These are phyloP conservation scores for Drosophila macrospina DNA, from an alignment of 2,888 invertebrate species.

Conservation along the genomic window DNA sequence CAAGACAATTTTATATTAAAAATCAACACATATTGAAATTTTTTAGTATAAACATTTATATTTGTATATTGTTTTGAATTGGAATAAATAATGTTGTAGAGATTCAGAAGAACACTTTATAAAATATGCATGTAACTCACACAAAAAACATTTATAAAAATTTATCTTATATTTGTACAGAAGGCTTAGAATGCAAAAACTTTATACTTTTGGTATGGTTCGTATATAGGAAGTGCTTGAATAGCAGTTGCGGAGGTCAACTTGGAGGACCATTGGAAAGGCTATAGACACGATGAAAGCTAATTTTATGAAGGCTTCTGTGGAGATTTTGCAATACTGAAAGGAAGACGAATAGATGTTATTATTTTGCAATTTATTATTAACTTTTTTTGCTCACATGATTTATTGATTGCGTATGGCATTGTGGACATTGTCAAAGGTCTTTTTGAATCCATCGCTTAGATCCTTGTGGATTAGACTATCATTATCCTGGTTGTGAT, in stretches of 20 bases:
- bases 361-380: neutral
- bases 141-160: slow-evolving; percentile 47
- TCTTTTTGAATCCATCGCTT: slow-evolving; percentile 45
- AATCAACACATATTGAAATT: neutral
- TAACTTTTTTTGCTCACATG: neutral
- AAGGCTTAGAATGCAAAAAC: slow-evolving; percentile 40
- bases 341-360: neutral
- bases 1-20: neutral
- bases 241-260: slow-evolving; percentile 13
- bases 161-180: slow-evolving; percentile 49
- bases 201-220: slow-evolving; percentile 10
- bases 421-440: slow-evolving; percentile 52
- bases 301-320: neutral
- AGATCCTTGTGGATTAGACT: slow-evolving; percentile 62
- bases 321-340: slow-evolving; percentile 15
- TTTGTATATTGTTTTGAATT: slow-evolving; percentile 28
- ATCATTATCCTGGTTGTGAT: slow-evolving; percentile 74
- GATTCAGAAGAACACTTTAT: slow-evolving; percentile 39
- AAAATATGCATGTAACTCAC: slow-evolving; percentile 24
- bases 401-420: slow-evolving; percentile 32
- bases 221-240: neutral
- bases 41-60: slow-evolving; percentile 25
- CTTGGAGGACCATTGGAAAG: slow-evolving; percentile 6
- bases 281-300: slow-evolving; percentile 13
- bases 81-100: slow-evolving; percentile 36